Evolutionary conservation across 2,888 invertebrate genomes (phyloP), one percentile per base, ranked within the genome.

Genomic region (Pterobdella sp.): DNA sequence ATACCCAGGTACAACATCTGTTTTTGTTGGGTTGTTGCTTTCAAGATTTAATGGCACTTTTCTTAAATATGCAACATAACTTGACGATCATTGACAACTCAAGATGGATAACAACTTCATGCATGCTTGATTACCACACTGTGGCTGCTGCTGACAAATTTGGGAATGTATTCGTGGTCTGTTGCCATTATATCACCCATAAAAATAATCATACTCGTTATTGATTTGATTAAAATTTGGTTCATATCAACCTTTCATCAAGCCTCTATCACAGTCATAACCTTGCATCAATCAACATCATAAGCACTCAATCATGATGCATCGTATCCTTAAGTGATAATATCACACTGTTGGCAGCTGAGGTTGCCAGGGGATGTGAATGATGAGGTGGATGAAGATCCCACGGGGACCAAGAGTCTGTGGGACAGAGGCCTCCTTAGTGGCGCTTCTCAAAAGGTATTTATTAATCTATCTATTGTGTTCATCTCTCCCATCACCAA

Each of bases 381-480:
- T 35, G 98, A 98, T 84, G 97, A 98, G 82, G 94, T 98, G 0
- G 97, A 98, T 83, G 98, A 99, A 85, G 98, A 99, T 85, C 98
- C 97, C 0, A 97, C 97, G 0, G 97, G 97, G 65, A 95, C 94
- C 81, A 95, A 96, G 84, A 93, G 96, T 0, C 86, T 98, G 0
- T 98, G 97, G 97, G 88, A 88, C 79, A 83, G 86, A 86, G 93
- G 96, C 75, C 86, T 94, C 67, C 84, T 97, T 22, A 96, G 94
- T 81, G 97, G 97, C 26, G 96, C 98, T 0, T 94, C 96, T 0
- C 97, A 98, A 81, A 99, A 98, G 85, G 91, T 94, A n/a, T n/a
- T n/a, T n/a, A n/a, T n/a, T n/a, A n/a, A n/a, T n/a, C n/a, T n/a
- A n/a, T n/a, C n/a, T n/a, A n/a, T n/a, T n/a, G n/a, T n/a, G n/a